Evolutionary conservation across 2,888 invertebrate species (phyloP), one percentile per base, ranked within the genome.

Genomic region (Latrodectus elegans): DNA sequence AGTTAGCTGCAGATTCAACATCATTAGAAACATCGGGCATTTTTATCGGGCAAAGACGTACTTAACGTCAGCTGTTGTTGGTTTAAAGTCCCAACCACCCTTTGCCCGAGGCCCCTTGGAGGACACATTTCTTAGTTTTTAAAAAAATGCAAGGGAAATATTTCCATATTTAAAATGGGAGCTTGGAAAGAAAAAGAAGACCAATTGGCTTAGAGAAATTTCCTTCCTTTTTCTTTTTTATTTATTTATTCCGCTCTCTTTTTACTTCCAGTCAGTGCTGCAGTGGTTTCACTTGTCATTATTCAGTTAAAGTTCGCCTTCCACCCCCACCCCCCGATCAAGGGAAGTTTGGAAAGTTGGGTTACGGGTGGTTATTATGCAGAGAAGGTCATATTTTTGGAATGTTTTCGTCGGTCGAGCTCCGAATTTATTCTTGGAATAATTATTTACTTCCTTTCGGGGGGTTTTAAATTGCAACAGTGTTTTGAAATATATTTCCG

Each of bases 31-130:
- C 60, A 60, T n/a, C 60, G 55, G 78, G 53, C 9, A 51, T 49
- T 74, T 78, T 79, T 84, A 79, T 79, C 73, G 68, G 55, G 68
- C 68, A 26, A 15, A 22, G 10, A 67, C 38, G 14, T 67, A 79
- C 84, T 84, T 79, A 84, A 79, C 68, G 68, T 74, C 84, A 84
- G 84, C 84, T 84, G 84, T 68, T 78, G 73, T 74, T 10, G 65
- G 12, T 51, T 72, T 60, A 15, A 60, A 60, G 14, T 60, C n/a
- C n/a, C 60, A 60, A 60, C 60, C n/a, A 60, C 60, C 60, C 60
- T 60, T 60, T n/a, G n/a, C 60, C n/a, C n/a, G 38, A 38, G 22
- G 38, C 38, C 38, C 38, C 38, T 38, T 38, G 38, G 38, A 38
- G 38, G 38, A 38, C 38, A 38, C 38, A 26, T 17, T 68, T 68